A percentile compares a stretch with the other conserved stretches of the same genome.
These are phyloP conservation scores for Pachypanchax playfairii DNA, from an alignment of 2,113 vertebrate genomes.

Conservation along the genomic window DNA sequence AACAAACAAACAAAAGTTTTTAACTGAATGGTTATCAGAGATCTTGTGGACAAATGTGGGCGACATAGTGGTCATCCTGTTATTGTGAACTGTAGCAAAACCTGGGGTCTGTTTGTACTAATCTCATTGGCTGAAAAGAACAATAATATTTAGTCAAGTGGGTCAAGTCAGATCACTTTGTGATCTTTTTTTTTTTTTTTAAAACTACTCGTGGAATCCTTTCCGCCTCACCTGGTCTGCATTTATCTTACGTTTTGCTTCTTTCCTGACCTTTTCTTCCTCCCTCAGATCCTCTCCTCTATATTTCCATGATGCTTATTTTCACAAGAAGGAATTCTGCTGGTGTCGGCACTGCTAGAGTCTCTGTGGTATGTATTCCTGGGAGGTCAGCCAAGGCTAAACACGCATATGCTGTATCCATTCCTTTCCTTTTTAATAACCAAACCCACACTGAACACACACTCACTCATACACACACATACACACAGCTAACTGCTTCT, in stretches of 20 bases:
- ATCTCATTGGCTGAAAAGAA: neutral
- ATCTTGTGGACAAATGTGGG: no score
- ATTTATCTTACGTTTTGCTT: constrained; percentile 11
- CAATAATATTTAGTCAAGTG: neutral
- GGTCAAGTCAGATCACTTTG: neutral
- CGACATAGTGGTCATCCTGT: neutral
- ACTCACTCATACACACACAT: constrained; percentile 19
- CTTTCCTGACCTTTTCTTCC: neutral
- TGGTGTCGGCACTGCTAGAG: constrained; percentile 67
- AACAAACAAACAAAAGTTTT: no score
- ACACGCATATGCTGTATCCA: constrained; percentile 66
- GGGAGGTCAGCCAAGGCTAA: constrained; percentile 67
- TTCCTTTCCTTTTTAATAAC: constrained; percentile 69
- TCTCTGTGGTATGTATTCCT: constrained; percentile 73
- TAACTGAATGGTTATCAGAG: no score
- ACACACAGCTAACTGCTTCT: constrained; percentile 48
- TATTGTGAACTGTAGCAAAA: neutral
- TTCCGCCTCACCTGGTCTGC: neutral
- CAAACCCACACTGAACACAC: constrained; percentile 43
- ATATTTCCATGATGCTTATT: constrained; percentile 67
- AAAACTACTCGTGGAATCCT: no score
- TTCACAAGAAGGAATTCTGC: constrained; percentile 72
- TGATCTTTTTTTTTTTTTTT: neutral
- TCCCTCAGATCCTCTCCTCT: constrained; percentile 6
- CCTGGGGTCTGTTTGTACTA: neutral